Conservation (phyloP, 2,888 invertebrate genomes). For the Tachystola acroxantha region DNA sequence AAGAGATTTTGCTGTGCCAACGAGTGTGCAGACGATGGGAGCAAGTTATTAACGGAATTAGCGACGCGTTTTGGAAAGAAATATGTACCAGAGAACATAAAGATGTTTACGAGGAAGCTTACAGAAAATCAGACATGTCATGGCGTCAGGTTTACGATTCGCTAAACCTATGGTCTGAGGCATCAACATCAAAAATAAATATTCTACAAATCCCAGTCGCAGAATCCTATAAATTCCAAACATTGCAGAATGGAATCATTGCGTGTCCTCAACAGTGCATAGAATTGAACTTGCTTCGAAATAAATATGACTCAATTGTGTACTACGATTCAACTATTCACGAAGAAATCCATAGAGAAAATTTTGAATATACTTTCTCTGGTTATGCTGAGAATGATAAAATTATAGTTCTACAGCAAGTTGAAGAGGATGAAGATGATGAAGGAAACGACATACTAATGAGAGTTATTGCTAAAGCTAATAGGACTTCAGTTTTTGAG, state of each 20-base stretch:
- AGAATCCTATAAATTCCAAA: background rate
- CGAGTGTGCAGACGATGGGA: background rate
- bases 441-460: too few species aligned
- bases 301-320: background rate
- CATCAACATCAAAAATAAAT: background rate
- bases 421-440: too few species aligned
- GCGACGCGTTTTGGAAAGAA: background rate
- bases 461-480: too few species aligned
- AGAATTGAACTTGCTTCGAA: background rate
- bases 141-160: background rate
- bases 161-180: background rate
- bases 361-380: background rate
- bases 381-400: background rate
- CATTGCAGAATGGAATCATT: background rate
- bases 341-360: background rate
- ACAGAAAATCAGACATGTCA: background rate
- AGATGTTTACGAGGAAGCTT: background rate
- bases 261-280: background rate
- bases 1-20: background rate
- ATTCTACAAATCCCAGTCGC: background rate
- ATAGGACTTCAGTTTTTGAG: too few species aligned
- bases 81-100: background rate
- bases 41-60: background rate
- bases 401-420: background rate
- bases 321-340: too few species aligned